Evolutionary conservation across 2,113 vertebrate genomes (phyloP).

Genomic region (Melanerpes aurifrons): DNA sequence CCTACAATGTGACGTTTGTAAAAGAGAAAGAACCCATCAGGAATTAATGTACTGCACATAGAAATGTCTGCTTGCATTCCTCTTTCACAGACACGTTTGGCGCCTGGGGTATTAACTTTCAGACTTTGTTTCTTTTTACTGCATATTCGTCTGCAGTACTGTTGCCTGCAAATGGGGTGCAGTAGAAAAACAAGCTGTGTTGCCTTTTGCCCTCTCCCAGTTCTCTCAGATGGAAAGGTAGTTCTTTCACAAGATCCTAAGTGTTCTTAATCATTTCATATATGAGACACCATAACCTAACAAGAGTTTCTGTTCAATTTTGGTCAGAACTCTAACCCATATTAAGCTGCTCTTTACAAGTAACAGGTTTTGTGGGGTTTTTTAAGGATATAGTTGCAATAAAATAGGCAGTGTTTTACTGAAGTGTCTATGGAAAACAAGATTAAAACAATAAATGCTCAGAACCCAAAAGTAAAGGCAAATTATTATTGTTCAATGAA

Average conservation of each 20-base stretch:
- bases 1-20: constrained; percentile 28
- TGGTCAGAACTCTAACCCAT: neutral
- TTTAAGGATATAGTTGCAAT: neutral
- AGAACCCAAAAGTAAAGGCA: neutral
- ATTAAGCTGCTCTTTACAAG: neutral
- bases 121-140: constrained; percentile 78
- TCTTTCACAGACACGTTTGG: constrained; percentile 68
- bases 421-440: constrained; percentile 12
- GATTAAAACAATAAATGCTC: constrained; percentile 25
- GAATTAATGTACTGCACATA: constrained; percentile 53
- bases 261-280: neutral
- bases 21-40: constrained; percentile 43
- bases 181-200: constrained; percentile 63
- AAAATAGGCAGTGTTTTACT: constrained; percentile 6
- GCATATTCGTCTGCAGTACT: constrained; percentile 39
- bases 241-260: neutral
- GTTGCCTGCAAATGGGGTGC: constrained; percentile 52
- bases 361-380: neutral
- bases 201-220: constrained; percentile 36
- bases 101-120: constrained; percentile 76
- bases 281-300: neutral
- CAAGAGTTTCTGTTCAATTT: neutral
- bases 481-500: constrained; percentile 2
- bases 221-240: constrained; percentile 27
- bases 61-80: constrained; percentile 67